Conservation (phyloP, 2,113 vertebrate genomes). For the Trichechus manatus region DNA sequence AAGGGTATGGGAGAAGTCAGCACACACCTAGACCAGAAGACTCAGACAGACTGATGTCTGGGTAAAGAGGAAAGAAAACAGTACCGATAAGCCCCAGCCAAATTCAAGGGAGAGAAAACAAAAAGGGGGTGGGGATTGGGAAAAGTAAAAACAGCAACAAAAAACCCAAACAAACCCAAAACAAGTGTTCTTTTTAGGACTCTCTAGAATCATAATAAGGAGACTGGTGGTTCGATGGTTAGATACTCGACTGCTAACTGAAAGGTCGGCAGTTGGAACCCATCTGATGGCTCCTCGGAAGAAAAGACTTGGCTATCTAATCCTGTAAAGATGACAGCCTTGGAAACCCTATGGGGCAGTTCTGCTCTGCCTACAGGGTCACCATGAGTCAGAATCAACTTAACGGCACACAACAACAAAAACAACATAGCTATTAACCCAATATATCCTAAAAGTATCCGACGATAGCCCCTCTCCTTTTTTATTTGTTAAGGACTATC, state of each 20-base stretch:
- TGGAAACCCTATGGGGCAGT: neutral
- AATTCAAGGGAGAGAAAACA: neutral
- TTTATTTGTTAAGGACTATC: neutral
- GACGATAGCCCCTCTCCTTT: neutral
- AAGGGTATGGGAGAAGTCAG: neutral
- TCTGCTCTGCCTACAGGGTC: neutral
- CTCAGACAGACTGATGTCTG: accelerated
- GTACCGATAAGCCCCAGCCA: neutral
- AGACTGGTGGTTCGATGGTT: no score
- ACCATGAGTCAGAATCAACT: neutral
- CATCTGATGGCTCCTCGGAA: neutral
- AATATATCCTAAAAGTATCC: neutral
- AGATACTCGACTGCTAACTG: neutral
- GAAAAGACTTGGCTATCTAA: neutral
- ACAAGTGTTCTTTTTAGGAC: neutral
- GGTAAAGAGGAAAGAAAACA: neutral
- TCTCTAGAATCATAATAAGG: conserved; percentile 13
- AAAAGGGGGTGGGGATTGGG: neutral
- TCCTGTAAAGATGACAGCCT: neutral
- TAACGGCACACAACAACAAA: neutral
- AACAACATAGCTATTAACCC: neutral
- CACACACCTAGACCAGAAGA: neutral
- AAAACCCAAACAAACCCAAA: neutral
- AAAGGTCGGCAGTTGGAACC: neutral
- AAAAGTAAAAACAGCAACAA: neutral